Evolutionary conservation across 2,888 invertebrate species (phyloP), one percentile per base, ranked within the genome.

Genomic region (Atherix ibis): DNA sequence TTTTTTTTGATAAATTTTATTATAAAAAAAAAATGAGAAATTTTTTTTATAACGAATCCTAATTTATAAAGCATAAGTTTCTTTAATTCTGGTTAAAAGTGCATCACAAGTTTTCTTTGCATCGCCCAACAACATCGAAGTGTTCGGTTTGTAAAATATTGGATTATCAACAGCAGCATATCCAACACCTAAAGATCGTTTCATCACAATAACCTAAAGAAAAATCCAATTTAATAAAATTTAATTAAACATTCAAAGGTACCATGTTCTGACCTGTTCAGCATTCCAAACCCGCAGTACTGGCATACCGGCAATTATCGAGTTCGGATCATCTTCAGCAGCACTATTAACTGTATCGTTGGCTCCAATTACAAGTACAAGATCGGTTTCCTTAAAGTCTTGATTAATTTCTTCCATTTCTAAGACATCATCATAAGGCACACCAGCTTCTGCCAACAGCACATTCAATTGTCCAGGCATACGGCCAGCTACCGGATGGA

Each of bases 351-450:
- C 87, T 0, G 88, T 89, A 56, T 89, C 89, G 51, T 89, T 89
- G 12, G 88, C 88, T 40, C 88, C 74, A 53, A 87, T 85, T 15
- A 88, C 87, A 32, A 89, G 64, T 2, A 80, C 83, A 15, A 88
- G 66, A 54, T 89, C 88, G 8, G 85, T 84, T 18, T 80, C 73
- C 1, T 71, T 65, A 64, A 89, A 87, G 47, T 88, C 87, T 6
- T 81, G 76, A 53, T 89, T 88, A 48, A 89, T 83, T 63, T 88
- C 88, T 34, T 89, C 88, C 88, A 89, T 88, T 66, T 89, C 88
- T 42, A 80, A 67, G 1, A 87, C 79, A 47, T 87, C 77, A 54
- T 89, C 88, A 51, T 89, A 89, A 0, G 87, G 84, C 1, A 89
- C 87, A n/a, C 88, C 88, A 4, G 89, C 89, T 63, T 89, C 89